Evolutionary conservation across 2,888 invertebrate genomes (phyloP).

Genomic region (Cephus runcator): DNA sequence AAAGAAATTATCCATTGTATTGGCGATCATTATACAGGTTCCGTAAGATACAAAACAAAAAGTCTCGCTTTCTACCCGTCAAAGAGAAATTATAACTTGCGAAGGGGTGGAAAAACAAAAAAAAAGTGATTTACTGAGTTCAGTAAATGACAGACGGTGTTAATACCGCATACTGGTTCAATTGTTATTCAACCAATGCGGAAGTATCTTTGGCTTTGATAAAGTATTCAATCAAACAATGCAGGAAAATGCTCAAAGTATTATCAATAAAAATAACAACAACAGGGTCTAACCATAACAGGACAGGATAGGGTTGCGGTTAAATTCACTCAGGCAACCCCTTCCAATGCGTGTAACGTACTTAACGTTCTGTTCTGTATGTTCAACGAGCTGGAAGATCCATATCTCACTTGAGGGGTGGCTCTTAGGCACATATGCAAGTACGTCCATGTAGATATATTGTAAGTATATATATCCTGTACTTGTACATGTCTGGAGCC

Average conservation of each 20-base stretch:
- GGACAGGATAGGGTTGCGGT: slow-evolving; percentile 32
- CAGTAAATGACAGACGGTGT: neutral
- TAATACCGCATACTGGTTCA: neutral
- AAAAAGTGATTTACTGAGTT: neutral
- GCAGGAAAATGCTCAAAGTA: neutral
- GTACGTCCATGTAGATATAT: neutral
- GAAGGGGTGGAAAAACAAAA: neutral
- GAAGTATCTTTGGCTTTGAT: neutral
- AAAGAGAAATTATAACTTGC: neutral
- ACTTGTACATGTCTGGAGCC: neutral
- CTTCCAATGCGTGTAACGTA: slow-evolving; percentile 36
- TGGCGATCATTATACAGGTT: too few species aligned
- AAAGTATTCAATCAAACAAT: neutral
- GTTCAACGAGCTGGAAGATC: slow-evolving; percentile 61
- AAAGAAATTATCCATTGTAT: too few species aligned
- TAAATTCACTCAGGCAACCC: slow-evolving; percentile 47
- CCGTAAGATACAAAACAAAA: too few species aligned
- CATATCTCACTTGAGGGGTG: slow-evolving; percentile 56
- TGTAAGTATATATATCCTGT: neutral
- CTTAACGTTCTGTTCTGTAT: slow-evolving; percentile 47
- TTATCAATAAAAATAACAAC: slow-evolving; percentile 6
- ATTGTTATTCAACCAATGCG: neutral
- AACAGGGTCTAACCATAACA: neutral
- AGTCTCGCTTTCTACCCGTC: too few species aligned
- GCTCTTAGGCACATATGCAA: slow-evolving; percentile 39